Conservation (phyloP, 2,113 vertebrate genomes). For the Phrynosoma platyrhinos region DNA sequence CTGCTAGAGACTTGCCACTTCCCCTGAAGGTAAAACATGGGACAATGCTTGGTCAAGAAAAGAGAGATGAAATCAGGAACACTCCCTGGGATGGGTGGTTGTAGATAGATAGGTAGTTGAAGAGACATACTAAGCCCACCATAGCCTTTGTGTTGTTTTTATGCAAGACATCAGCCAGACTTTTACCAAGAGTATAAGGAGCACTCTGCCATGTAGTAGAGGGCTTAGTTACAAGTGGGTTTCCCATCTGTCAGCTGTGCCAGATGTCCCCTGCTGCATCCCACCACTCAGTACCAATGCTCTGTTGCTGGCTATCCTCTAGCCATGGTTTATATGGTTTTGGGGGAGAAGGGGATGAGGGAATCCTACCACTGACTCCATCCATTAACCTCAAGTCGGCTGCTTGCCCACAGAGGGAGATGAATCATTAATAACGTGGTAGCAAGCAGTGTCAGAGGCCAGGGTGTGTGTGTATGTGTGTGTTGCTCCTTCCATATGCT, state of each 20-base stretch:
- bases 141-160: not conserved
- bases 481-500: constrained; percentile 7
- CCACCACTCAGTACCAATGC: not conserved
- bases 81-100: not conserved
- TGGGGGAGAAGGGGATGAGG: not conserved
- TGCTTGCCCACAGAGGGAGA: constrained; percentile 13
- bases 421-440: constrained; percentile 22
- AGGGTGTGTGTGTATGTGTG: not conserved
- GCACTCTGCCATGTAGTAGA: not conserved
- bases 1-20: not conserved
- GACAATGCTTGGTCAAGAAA: not conserved
- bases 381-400: constrained; percentile 31
- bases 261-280: not conserved
- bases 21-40: not conserved
- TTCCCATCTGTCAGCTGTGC: not conserved
- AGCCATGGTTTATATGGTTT: not conserved
- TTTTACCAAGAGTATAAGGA: not conserved
- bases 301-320: not conserved
- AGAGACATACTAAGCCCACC: too few relatives aligned
- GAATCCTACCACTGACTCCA: constrained; percentile 25
- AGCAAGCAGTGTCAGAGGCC: constrained; percentile 1
- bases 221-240: not conserved
- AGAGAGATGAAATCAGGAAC: not conserved
- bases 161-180: not conserved
- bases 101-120: too few relatives aligned